phyloP scores from a whole-genome alignment of 2,888 invertebrate species.

The Trissolcus brochymenae region DNA sequence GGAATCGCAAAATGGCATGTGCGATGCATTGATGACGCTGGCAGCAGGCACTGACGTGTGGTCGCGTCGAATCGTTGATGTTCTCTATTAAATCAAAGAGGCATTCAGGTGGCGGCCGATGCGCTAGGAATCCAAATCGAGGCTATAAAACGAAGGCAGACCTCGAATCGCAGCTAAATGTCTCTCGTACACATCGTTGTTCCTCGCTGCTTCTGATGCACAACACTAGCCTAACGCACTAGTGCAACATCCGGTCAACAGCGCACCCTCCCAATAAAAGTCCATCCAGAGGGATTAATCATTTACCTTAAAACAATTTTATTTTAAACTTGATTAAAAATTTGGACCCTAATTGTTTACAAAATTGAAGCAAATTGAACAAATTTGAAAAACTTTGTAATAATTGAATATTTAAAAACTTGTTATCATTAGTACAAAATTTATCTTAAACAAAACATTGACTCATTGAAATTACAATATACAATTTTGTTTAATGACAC shows the following conservation, averaged over 20 bases:
- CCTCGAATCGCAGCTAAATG: conserved; percentile 61
- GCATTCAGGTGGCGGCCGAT: conserved; percentile 70
- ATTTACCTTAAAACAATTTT: neutral
- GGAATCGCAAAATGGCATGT: conserved; percentile 22
- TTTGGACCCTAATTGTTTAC: too few species aligned
- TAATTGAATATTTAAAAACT: too few species aligned
- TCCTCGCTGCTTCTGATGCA: conserved; percentile 47
- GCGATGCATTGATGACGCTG: conserved; percentile 43
- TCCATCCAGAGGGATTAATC: conserved; percentile 1
- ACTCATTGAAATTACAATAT: too few species aligned
- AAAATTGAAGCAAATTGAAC: too few species aligned
- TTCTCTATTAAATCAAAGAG: conserved; percentile 73
- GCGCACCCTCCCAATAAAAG: conserved; percentile 32
- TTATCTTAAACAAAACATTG: too few species aligned
- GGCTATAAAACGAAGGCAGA: conserved; percentile 65
- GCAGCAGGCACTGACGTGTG: conserved; percentile 21
- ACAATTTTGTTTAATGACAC: too few species aligned
- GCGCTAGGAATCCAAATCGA: conserved; percentile 70
- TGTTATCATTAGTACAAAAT: too few species aligned
- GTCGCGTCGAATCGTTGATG: conserved; percentile 65
- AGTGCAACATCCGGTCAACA: conserved; percentile 44
- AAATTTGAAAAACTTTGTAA: too few species aligned
- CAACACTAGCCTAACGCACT: conserved; percentile 40
- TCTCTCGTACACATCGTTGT: conserved; percentile 46
- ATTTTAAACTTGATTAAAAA: neutral